Conservation (phyloP, 2,888 invertebrate genomes). For the Ochropacha duplaris region DNA sequence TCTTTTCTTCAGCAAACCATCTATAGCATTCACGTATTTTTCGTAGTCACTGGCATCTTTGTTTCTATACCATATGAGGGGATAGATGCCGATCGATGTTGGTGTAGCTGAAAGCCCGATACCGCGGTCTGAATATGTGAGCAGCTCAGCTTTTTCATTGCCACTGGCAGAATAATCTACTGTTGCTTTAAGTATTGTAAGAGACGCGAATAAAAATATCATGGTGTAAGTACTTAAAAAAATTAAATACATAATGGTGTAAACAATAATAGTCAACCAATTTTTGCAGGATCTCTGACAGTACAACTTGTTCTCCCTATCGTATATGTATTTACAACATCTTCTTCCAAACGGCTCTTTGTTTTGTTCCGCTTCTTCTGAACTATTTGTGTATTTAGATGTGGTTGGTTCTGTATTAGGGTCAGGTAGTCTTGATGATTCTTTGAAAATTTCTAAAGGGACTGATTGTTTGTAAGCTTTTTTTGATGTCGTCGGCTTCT, state of each 20-base stretch:
- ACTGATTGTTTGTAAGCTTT: background rate
- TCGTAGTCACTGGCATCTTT: slow-evolving; percentile 44
- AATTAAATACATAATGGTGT: slow-evolving; percentile 58
- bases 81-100: slow-evolving; percentile 43
- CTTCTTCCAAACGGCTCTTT: slow-evolving; percentile 21
- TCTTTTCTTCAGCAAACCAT: slow-evolving; percentile 40
- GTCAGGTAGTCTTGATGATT: background rate
- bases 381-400: background rate
- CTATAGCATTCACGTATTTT: slow-evolving; percentile 60
- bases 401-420: background rate
- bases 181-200: slow-evolving; percentile 41
- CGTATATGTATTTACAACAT: slow-evolving; percentile 42
- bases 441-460: background rate
- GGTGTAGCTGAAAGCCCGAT: slow-evolving; percentile 67
- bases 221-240: slow-evolving; percentile 59
- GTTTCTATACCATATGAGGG: slow-evolving; percentile 63
- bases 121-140: slow-evolving; percentile 48
- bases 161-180: slow-evolving; percentile 27
- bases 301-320: slow-evolving; percentile 42
- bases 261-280: slow-evolving; percentile 54
- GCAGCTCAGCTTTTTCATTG: slow-evolving; percentile 31
- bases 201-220: slow-evolving; percentile 48
- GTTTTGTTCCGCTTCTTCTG: background rate
- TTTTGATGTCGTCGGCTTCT: background rate
- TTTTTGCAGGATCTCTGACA: slow-evolving; percentile 56